These are phyloP conservation scores for Mormyrops attenuatus DNA, from an alignment of 2,797 vertebrate species.

Conservation along the genomic window DNA sequence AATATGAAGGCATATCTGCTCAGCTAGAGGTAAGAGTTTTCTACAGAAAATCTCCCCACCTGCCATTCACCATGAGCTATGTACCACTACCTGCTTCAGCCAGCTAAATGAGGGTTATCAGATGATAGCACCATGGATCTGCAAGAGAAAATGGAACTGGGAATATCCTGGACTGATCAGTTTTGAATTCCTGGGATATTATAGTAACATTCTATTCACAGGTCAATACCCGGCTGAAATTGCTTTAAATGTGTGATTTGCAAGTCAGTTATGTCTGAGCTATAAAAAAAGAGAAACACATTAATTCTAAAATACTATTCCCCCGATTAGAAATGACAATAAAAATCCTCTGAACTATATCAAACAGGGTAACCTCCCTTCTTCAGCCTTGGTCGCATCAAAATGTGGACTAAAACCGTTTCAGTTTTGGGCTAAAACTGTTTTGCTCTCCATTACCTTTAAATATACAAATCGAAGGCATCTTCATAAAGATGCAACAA, in stretches of 20 bases:
- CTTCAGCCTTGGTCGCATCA: conserved; percentile 87
- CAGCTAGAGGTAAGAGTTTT: conserved; percentile 77
- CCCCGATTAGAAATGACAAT: conserved; percentile 79
- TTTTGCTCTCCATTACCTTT: conserved; percentile 75
- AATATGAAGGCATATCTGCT: conserved; percentile 66
- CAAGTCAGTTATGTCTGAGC: conserved; percentile 89
- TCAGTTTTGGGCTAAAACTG: conserved; percentile 68
- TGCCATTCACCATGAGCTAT: conserved; percentile 53
- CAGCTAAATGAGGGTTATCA: conserved; percentile 80
- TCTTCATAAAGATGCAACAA: conserved; percentile 82
- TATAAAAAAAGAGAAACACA: conserved; percentile 86
- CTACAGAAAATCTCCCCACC: conserved; percentile 72
- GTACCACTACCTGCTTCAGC: conserved; percentile 77
- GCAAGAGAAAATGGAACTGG: conserved; percentile 75
- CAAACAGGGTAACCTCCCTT: conserved; percentile 70
- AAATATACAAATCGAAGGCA: conserved; percentile 80
- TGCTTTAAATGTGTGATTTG: conserved; percentile 84
- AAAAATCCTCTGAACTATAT: conserved; percentile 80
- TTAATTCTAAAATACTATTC: conserved; percentile 84
- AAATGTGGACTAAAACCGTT: conserved; percentile 75
- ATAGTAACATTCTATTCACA: conserved; percentile 93
- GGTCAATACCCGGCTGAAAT: conserved; percentile 93
- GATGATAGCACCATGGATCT: conserved; percentile 94
- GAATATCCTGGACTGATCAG: conserved; percentile 79
- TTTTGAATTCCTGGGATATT: conserved; percentile 77